Percentiles rank a stretch among this genome's conserved stretches.
Conservation (phyloP, 1,140 invertebrate species). For the Ostrea edulis region DNA sequence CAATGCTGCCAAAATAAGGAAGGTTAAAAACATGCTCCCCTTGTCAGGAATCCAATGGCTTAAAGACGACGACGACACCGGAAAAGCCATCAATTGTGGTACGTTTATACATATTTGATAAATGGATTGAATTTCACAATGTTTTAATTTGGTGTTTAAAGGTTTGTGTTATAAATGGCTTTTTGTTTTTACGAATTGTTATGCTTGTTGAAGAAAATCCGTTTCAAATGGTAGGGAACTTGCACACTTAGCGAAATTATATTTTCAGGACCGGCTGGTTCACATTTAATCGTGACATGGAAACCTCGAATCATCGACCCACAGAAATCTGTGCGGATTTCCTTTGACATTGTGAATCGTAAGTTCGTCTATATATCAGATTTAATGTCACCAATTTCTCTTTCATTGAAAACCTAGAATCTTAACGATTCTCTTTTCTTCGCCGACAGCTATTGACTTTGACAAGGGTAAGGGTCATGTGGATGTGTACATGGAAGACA, state of each 20-base stretch:
- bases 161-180: too few species aligned
- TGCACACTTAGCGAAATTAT: too few species aligned
- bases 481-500: conserved; percentile 6
- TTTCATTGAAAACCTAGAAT: background rate
- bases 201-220: too few species aligned
- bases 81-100: conserved; percentile 6
- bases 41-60: background rate
- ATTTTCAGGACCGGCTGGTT: background rate
- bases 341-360: background rate
- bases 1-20: background rate
- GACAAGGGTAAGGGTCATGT: background rate
- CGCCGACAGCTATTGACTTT: background rate
- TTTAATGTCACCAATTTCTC: background rate
- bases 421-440: background rate
- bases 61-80: background rate
- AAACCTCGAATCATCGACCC: background rate
- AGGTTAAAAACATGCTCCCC: background rate
- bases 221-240: too few species aligned
- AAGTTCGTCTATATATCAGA: background rate
- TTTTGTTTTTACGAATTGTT: too few species aligned
- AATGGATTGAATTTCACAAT: too few species aligned
- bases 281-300: background rate
- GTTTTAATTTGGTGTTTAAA: too few species aligned
- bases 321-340: background rate
- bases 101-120: background rate